Evolutionary conservation across 1,140 invertebrate genomes (phyloP).

Genomic region (Neuroterus valhalla): DNA sequence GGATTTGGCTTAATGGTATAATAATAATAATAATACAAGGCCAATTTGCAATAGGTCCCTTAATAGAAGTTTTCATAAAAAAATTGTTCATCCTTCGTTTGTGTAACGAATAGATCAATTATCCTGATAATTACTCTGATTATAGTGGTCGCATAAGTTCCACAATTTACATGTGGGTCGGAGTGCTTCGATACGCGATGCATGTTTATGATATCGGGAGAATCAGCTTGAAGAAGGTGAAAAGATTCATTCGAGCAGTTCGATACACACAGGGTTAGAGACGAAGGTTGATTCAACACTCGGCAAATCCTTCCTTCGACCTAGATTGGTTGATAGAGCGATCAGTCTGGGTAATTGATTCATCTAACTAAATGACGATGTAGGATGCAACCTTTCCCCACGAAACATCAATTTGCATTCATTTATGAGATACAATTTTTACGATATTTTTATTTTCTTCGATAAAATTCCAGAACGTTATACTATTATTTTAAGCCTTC

Average conservation of each 20-base stretch:
- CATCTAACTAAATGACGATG: background rate
- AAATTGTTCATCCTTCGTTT: background rate
- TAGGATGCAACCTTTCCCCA: background rate
- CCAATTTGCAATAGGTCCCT: background rate
- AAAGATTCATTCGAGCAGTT: background rate
- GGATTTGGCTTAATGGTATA: too few relatives aligned
- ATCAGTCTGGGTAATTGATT: slow-evolving; percentile 5
- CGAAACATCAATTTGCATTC: slow-evolving; percentile 11
- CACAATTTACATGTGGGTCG: background rate
- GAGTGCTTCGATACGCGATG: slow-evolving; percentile 20
- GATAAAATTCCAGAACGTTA: too few relatives aligned
- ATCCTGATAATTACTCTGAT: slow-evolving; percentile 2
- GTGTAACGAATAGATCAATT: background rate
- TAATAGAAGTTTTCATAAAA: background rate
- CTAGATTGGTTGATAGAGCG: slow-evolving; percentile 12
- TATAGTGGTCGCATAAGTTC: background rate
- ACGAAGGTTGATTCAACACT: slow-evolving; percentile 19
- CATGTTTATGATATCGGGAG: slow-evolving; percentile 20
- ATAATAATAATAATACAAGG: too few relatives aligned
- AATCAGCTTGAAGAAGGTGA: slow-evolving; percentile 8
- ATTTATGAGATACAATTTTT: background rate
- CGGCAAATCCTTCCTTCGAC: background rate
- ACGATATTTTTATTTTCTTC: too few relatives aligned
- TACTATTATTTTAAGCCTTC: too few relatives aligned
- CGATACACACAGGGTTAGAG: background rate